Evolutionary conservation across 2,888 invertebrate species (phyloP).

Genomic region (Marronus borbonicus): DNA sequence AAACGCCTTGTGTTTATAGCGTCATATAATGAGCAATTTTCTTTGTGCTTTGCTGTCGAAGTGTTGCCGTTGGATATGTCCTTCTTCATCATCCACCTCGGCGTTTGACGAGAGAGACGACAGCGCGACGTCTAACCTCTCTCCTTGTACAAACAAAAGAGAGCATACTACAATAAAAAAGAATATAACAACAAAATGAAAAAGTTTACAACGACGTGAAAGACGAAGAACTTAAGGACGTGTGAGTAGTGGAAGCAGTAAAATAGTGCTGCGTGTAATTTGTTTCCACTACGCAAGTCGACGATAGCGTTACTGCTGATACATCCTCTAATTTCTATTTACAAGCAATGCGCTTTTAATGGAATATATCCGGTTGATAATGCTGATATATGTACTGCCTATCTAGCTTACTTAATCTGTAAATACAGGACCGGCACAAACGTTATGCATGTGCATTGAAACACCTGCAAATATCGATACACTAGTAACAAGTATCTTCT

Average conservation of each 20-base stretch:
- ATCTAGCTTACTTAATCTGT: no score
- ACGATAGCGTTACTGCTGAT: neutral
- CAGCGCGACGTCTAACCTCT: neutral
- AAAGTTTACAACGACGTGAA: no score
- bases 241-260: neutral
- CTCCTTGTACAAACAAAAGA: neutral
- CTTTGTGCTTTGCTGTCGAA: constrained; percentile 34
- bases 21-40: constrained; percentile 49
- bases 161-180: constrained; percentile 3
- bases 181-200: neutral
- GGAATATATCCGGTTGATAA: constrained; percentile 46
- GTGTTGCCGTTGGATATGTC: constrained; percentile 13
- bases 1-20: constrained; percentile 48
- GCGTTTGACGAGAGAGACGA: neutral
- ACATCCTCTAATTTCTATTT: constrained; percentile 38
- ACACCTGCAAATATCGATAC: no score
- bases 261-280: constrained; percentile 8
- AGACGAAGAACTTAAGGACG: neutral
- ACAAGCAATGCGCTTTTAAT: constrained; percentile 45
- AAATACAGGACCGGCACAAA: no score
- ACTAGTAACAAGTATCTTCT: no score
- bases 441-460: no score
- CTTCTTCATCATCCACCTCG: neutral
- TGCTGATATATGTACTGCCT: neutral
- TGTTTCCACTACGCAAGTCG: neutral